Evolutionary conservation across 2,113 vertebrate genomes (phyloP), one percentile per base, ranked within the genome.

Genomic region (Oncorhynchus gorbuscha): DNA sequence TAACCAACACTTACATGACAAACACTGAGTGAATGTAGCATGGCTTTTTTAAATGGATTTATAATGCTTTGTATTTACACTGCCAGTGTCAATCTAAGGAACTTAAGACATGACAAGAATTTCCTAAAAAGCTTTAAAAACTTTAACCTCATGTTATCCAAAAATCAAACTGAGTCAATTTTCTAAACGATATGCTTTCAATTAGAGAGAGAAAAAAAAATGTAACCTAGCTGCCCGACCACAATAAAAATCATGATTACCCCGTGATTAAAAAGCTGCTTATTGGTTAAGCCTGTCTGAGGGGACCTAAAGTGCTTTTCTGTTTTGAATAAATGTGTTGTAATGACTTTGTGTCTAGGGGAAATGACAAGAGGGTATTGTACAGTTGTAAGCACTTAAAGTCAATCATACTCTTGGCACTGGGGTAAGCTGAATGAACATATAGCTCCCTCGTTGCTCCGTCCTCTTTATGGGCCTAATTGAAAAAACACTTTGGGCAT

Each of bases 331-430:
- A 45, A 45, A 45, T 45, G 39, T 45, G 39, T 45, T 12, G 39
- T 45, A 45, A 45, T 45, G 39, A 11, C 39, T 45, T 45, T 11
- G 39, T 45, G 39, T 45, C 39, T 45, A 45, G 8, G 39, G 39
- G 39, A 45, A 45, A 11, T 45, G 9, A 65, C 32, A 20, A 39
- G n/a, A 69, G 28, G 64, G 73, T 76, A 69, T 45, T 45, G 39
- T 66, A 81, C 81, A 81, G 74, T 79, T 74, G 68, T 74, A 75
- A 76, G 79, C 62, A 76, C 74, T 83, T 83, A 69, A 81, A 80
- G 62, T 49, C 72, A 80, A 80, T 75, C 51, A 88, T 77, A 61
- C 82, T 84, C 80, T 55, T 83, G 83, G 79, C 71, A 35, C 81
- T 75, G 87, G 84, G 82, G 84, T 88, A 86, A 65, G 51, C 26